Evolutionary conservation across 2,113 vertebrate genomes (phyloP).

Genomic region (Hippocampus guttulatus): DNA sequence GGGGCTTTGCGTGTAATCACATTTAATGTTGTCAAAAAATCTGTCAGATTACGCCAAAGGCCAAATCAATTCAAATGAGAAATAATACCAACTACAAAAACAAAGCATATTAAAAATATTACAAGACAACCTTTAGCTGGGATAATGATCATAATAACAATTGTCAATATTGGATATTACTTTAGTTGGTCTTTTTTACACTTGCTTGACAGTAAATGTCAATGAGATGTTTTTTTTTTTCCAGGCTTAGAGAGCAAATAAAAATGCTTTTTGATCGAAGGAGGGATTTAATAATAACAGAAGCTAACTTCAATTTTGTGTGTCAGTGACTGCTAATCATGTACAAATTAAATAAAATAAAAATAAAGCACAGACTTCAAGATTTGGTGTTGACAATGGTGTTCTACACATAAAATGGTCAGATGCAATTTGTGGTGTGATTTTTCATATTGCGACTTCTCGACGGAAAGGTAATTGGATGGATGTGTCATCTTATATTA

Average conservation of each 20-base stretch:
- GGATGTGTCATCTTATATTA: constrained; percentile 21
- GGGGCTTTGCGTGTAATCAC: not conserved
- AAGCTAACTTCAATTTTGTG: no score
- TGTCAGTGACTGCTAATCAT: no score
- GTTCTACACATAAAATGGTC: constrained; percentile 3
- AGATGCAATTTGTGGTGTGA: constrained; percentile 13
- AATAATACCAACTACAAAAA: not conserved
- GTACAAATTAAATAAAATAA: no score
- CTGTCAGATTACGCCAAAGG: not conserved
- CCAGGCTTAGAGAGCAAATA: no score
- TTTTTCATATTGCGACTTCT: constrained; percentile 12
- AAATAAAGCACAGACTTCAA: no score
- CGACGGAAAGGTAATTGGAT: constrained; percentile 43
- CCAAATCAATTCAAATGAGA: not conserved
- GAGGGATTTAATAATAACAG: no score
- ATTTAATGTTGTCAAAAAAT: not conserved
- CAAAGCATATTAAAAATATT: not conserved
- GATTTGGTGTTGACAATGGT: not conserved
- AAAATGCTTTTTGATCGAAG: no score
- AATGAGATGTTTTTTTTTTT: no score
- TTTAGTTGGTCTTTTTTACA: no score
- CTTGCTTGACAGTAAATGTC: no score
- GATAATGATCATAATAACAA: no score
- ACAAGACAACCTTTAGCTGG: not conserved
- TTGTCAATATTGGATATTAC: no score